Evolutionary conservation across 2,888 invertebrate species (phyloP), one percentile per base, ranked within the genome.

Genomic region (Cantharis nigra): DNA sequence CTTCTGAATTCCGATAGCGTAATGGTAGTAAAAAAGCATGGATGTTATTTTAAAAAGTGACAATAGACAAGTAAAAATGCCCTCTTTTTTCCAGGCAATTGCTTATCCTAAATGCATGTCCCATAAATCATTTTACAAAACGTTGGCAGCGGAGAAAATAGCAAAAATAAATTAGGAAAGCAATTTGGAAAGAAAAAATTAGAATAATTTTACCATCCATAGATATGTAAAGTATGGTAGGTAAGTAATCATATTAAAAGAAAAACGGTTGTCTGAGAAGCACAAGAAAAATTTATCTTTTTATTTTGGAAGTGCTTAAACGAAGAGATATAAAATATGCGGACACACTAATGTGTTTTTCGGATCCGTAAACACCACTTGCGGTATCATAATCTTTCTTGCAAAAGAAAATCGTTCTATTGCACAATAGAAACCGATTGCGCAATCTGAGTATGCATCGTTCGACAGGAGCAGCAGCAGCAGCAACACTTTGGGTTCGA

Each of bases 381-480:
- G 70, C 70, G 70, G 64, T 64, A 70, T 75, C 77, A 64, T 72
- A 71, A 75, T 74, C 74, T 70, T 77, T 33, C 49, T 49, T 72
- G 77, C 74, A 77, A 77, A 73, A 77, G 72, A 65, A 69, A 49
- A 64, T 74, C 70, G 77, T 74, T 64, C 67, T 67, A 75, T 74
- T 75, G 72, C 74, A 75, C 72, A 72, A 71, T 74, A 71, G 71
- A 71, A 77, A 75, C 75, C 75, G 79, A 78, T 78, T 78, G 79
- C 78, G 72, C 78, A 78, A 81, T 80, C 79, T 80, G 80, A 80
- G 80, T 80, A 79, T 79, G 79, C 76, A 79, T 79, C 81, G 79
- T 78, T 77, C 67, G 69, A 33, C 74, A 70, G 71, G 49, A 75
- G 71, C 23, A 71, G 33, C 33, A 49, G 23, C 23, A 23, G 23